phyloP scores from a whole-genome alignment of 2,797 vertebrate species.

The Carcharodon carcharias region DNA sequence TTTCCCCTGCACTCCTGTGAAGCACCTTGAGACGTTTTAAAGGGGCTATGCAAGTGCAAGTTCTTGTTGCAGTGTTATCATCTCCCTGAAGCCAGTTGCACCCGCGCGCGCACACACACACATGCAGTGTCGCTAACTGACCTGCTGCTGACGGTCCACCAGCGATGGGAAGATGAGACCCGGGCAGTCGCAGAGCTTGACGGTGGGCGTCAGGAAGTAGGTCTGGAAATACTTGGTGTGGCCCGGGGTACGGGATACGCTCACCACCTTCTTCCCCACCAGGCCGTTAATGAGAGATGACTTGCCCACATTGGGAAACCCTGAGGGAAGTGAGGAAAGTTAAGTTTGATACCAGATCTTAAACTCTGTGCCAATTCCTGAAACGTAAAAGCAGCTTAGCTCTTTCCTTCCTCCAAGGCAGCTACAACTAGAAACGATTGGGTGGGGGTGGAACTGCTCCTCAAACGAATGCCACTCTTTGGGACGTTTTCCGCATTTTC shows the following conservation, averaged over 20 bases:
- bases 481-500: background rate
- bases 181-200: conserved; percentile 87
- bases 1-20: too few species aligned
- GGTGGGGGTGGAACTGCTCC: background rate
- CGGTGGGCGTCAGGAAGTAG: conserved; percentile 80
- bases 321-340: conserved; percentile 48
- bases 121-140: conserved; percentile 44
- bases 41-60: too few species aligned
- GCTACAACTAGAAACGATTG: background rate
- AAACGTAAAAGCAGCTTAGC: background rate
- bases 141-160: conserved; percentile 77
- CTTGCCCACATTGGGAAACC: conserved; percentile 85
- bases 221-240: conserved; percentile 97
- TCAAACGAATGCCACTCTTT: background rate
- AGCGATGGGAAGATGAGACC: conserved; percentile 81
- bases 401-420: background rate
- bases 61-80: background rate
- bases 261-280: conserved; percentile 81
- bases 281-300: conserved; percentile 84
- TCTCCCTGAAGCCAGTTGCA: background rate
- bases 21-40: too few species aligned
- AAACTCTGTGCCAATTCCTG: background rate
- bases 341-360: too few species aligned
- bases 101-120: background rate
- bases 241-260: conserved; percentile 83